Percentiles rank a stretch among this genome's conserved stretches.
phyloP scores from a whole-genome alignment of 2,113 vertebrate species.

The Ptilonorhynchus violaceus region DNA sequence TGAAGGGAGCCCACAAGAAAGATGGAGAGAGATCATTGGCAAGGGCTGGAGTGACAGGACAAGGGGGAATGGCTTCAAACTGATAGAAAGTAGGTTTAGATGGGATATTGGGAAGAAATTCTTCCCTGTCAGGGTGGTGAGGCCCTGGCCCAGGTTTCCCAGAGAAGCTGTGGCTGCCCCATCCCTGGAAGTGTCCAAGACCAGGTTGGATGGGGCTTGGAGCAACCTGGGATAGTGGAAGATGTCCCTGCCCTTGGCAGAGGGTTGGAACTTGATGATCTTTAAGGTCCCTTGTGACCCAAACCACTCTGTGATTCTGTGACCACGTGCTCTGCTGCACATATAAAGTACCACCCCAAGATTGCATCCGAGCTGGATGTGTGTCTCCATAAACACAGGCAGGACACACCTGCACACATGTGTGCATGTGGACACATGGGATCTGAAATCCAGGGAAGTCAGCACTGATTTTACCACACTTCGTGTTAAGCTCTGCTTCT shows the following conservation, averaged over 20 bases:
- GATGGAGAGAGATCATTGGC: not conserved
- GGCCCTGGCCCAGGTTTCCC: not conserved
- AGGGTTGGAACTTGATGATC: not conserved
- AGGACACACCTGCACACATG: not conserved
- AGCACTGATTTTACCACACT: not conserved
- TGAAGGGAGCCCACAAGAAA: not conserved
- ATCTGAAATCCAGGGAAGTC: not conserved
- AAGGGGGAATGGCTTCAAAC: accelerated
- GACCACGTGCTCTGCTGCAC: accelerated
- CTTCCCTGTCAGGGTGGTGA: accelerated
- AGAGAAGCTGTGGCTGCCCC: not conserved
- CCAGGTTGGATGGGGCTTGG: accelerated
- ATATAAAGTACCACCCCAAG: not conserved
- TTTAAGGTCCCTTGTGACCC: not conserved
- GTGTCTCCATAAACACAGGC: not conserved
- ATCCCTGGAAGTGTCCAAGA: not conserved
- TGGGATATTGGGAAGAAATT: not conserved
- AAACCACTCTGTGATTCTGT: not conserved
- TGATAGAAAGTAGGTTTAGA: not conserved
- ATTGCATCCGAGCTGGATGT: not conserved
- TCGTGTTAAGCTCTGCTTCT: not conserved
- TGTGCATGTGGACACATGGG: not conserved
- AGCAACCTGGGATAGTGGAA: accelerated
- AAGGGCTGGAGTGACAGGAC: not conserved
- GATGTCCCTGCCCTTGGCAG: not conserved